These are phyloP conservation scores for Melitaea athalia DNA, from an alignment of 2,888 invertebrate species.

Conservation along the genomic window DNA sequence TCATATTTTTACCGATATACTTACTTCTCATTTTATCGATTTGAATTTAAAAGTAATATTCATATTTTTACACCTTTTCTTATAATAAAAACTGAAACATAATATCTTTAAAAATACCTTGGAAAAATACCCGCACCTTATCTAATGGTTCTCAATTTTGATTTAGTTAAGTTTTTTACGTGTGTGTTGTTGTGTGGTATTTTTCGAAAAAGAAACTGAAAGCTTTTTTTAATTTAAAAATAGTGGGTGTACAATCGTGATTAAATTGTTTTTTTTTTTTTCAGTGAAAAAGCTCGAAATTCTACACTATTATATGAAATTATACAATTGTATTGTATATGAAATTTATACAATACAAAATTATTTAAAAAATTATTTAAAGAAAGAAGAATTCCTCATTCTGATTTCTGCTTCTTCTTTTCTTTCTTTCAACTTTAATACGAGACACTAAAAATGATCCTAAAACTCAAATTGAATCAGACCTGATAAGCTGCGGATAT, in stretches of 20 bases:
- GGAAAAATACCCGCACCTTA: conserved; percentile 1
- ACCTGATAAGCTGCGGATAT: neutral
- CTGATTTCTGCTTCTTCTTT: too few species aligned
- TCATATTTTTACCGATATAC: neutral
- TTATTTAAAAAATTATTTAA: too few species aligned
- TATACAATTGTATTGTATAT: too few species aligned
- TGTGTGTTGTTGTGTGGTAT: neutral
- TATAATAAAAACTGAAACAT: neutral
- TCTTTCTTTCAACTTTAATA: too few species aligned
- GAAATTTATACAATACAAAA: too few species aligned
- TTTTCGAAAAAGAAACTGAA: too few species aligned
- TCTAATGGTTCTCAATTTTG: neutral
- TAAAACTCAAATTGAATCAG: neutral
- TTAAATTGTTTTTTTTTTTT: neutral
- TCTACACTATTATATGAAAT: too few species aligned
- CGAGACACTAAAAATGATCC: neutral
- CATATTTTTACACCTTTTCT: neutral
- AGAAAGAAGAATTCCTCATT: too few species aligned
- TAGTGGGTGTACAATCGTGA: neutral
- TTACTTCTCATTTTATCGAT: neutral
- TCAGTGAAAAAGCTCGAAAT: too few species aligned
- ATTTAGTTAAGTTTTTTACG: neutral
- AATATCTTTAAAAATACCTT: neutral
- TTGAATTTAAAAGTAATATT: neutral
- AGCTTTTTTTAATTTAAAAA: too few species aligned